Evolutionary conservation across 1,140 invertebrate species (phyloP).

Genomic region (Brachionus manjavacas): DNA sequence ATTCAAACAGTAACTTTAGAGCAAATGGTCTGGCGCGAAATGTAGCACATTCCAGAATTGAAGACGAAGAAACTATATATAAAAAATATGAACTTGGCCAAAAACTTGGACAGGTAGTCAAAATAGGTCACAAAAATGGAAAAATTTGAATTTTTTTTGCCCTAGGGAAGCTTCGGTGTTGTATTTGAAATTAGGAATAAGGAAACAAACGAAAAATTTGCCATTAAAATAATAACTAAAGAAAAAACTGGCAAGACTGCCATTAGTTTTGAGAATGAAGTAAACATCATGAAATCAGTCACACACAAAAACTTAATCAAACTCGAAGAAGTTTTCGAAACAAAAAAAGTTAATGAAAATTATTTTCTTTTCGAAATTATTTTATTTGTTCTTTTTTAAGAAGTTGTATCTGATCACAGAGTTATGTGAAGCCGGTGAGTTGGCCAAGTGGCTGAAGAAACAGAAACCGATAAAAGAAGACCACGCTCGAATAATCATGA

Average conservation of each 20-base stretch:
- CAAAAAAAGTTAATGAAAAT: slow-evolving; percentile 52
- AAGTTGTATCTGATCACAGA: slow-evolving; percentile 60
- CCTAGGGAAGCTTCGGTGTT: slow-evolving; percentile 59
- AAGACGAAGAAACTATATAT: slow-evolving; percentile 50
- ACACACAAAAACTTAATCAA: slow-evolving; percentile 61
- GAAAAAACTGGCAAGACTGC: slow-evolving; percentile 50
- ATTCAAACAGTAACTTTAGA: slow-evolving; percentile 6
- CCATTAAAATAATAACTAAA: slow-evolving; percentile 62
- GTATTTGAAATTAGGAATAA: slow-evolving; percentile 58
- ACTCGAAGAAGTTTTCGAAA: slow-evolving; percentile 61
- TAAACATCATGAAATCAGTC: slow-evolving; percentile 61
- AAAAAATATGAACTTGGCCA: slow-evolving; percentile 49
- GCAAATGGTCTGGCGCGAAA: not conserved
- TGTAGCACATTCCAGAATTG: slow-evolving; percentile 52
- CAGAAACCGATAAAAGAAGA: slow-evolving; percentile 55
- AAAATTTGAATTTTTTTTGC: not conserved
- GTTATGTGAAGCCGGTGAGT: slow-evolving; percentile 57
- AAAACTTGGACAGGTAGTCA: slow-evolving; percentile 55
- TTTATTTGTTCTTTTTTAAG: slow-evolving; percentile 22
- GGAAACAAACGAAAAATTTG: slow-evolving; percentile 54
- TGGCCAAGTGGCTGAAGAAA: slow-evolving; percentile 54
- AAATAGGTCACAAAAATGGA: not conserved
- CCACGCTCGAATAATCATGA: slow-evolving; percentile 57
- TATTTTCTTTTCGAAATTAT: slow-evolving; percentile 29
- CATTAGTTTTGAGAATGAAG: slow-evolving; percentile 59